Evolutionary conservation across 1,140 invertebrate species (phyloP).

Genomic region (Aphidius gifuensis): DNA sequence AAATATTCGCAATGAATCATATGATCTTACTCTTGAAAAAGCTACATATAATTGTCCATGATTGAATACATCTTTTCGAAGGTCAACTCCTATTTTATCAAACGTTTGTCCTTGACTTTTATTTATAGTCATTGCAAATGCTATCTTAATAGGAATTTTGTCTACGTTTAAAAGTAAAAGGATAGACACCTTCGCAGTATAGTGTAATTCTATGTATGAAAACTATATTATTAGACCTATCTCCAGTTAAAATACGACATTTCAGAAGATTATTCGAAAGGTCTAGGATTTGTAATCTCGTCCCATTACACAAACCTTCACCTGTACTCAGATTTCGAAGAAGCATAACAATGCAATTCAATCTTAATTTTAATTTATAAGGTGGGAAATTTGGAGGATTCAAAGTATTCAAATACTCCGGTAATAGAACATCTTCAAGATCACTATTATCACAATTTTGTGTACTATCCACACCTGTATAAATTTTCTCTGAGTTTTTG

Average conservation of each 20-base stretch:
- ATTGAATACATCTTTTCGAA: slow-evolving; percentile 36
- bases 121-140: slow-evolving; percentile 5
- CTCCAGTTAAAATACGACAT: slow-evolving; percentile 29
- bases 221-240: slow-evolving; percentile 19
- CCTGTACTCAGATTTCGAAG: slow-evolving; percentile 2
- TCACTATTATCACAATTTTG: slow-evolving; percentile 17
- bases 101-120: slow-evolving; percentile 33
- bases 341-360: slow-evolving; percentile 3
- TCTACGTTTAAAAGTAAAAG: slow-evolving; percentile 1
- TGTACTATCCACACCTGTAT: slow-evolving; percentile 17
- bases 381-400: slow-evolving; percentile 22
- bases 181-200: slow-evolving; percentile 11
- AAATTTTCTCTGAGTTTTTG: slow-evolving; percentile 9
- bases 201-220: slow-evolving; percentile 20
- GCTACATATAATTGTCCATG: slow-evolving; percentile 32
- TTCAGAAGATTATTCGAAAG: slow-evolving; percentile 28
- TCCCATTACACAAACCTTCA: slow-evolving; percentile 22
- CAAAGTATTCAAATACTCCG: slow-evolving; percentile 30
- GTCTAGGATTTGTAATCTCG: slow-evolving; percentile 24
- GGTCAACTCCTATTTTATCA: slow-evolving; percentile 36
- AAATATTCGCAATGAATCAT: background rate
- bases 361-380: slow-evolving; percentile 10
- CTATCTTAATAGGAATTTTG: slow-evolving; percentile 3
- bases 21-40: slow-evolving; percentile 18
- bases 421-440: slow-evolving; percentile 15